phyloP scores from a whole-genome alignment of 1,140 invertebrate genomes.

The Cardiocondyla obscurior region DNA sequence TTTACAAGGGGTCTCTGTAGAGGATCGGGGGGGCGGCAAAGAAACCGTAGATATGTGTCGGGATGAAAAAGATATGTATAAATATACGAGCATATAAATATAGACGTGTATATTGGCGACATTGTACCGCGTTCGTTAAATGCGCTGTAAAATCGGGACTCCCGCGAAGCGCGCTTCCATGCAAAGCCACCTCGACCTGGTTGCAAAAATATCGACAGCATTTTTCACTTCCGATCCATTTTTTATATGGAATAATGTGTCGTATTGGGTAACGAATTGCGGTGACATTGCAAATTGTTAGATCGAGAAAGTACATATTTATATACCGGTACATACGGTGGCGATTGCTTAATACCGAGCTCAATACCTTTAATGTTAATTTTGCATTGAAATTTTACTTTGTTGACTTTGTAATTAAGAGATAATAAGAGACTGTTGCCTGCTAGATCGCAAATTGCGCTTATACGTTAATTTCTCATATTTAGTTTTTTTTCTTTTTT shows the following conservation, averaged over 20 bases:
- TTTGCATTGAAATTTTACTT: too few relatives aligned
- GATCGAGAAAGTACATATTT: neutral
- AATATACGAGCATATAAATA: neutral
- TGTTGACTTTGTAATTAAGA: too few relatives aligned
- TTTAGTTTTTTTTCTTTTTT: too few relatives aligned
- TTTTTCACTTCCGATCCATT: conserved; percentile 26
- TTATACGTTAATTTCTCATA: too few relatives aligned
- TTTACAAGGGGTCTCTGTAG: neutral
- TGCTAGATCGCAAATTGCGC: too few relatives aligned
- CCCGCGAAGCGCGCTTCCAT: neutral
- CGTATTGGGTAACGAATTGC: neutral
- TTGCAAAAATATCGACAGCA: conserved; percentile 28
- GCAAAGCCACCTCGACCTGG: neutral
- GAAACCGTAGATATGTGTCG: neutral
- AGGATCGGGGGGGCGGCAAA: neutral
- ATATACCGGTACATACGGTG: too few relatives aligned
- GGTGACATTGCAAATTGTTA: neutral
- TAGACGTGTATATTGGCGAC: conserved; percentile 1
- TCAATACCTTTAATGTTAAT: too few relatives aligned
- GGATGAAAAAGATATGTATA: conserved; percentile 2
- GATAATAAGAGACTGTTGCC: too few relatives aligned
- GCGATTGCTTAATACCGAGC: too few relatives aligned
- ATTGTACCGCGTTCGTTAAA: conserved; percentile 55
- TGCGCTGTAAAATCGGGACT: conserved; percentile 19
- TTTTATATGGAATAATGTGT: conserved; percentile 25